Evolutionary conservation across 2,113 vertebrate species (phyloP), one percentile per base, ranked within the genome.

Genomic region (Miniopterus natalensis): DNA sequence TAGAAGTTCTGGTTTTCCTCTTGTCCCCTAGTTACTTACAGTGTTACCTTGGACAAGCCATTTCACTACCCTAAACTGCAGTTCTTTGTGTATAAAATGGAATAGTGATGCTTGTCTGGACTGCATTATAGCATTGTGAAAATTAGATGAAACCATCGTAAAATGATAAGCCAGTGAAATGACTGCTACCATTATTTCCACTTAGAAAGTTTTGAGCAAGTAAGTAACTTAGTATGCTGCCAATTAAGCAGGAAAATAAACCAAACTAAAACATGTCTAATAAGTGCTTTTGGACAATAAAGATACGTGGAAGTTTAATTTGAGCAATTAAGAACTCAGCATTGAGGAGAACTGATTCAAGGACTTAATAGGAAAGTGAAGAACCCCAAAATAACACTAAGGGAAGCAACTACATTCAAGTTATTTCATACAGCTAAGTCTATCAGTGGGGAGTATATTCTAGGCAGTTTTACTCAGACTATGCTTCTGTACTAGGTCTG

Each of bases 181-280:
- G n/a, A 1, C 40, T 8, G 53, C 70, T 25, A 29, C 89, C 21
- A 9, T 49, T 80, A 78, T 71, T 77, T 96, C 8, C 8, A 70
- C 25, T 59, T 89, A 74, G 49, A 74, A 55, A 84, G 1, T 80
- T 83, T 88, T 86, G 57, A 71, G n/a, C 31, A 84, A 88, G 47
- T 85, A 68, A 81, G 4, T 74, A 79, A 27, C 25, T 90, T 92
- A 81, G 20, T n/a, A 66, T 49, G 8, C 4, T 84, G 51, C 8
- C 31, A 65, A 83, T 59, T 87, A 88, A 81, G 66, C 7, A 53
- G 25, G 20, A 84, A 89, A 90, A 92, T 6, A 90, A 92, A 47
- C 31, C 15, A 49, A 88, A 73, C 20, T 25, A 93, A 45, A 61
- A 51, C 11, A 55, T 74, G 15, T 63, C 47, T 92, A 80, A 77